These are phyloP conservation scores for Teinopalpus imperialis DNA, from an alignment of 2,888 invertebrate species.

Conservation along the genomic window DNA sequence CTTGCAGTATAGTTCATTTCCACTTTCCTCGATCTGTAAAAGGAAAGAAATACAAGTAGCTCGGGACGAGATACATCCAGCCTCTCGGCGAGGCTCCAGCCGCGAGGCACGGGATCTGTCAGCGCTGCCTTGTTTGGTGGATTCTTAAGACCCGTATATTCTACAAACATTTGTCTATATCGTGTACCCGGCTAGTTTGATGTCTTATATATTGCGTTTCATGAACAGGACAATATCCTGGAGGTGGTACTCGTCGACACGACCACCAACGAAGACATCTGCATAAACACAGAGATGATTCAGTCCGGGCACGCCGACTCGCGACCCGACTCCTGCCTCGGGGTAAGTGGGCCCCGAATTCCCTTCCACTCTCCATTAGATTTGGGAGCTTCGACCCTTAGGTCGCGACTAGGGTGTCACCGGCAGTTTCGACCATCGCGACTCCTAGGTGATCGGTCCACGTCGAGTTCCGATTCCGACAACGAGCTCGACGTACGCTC, in stretches of 20 bases:
- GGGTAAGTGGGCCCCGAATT: conserved; percentile 51
- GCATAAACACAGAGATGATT: conserved; percentile 71
- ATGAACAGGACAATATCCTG: conserved; percentile 46
- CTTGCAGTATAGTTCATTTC: no score
- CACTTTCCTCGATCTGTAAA: no score
- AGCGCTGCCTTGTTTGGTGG: no score
- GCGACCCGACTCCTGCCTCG: conserved; percentile 45
- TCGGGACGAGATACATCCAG: no score
- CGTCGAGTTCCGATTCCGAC: conserved; percentile 21
- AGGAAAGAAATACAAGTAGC: no score
- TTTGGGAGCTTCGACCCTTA: background rate
- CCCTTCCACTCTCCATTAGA: no score
- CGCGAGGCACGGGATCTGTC: no score
- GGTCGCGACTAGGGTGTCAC: background rate
- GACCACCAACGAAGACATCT: conserved; percentile 63
- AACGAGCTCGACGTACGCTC: conserved; percentile 20
- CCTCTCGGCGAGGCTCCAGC: no score
- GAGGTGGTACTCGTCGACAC: conserved; percentile 79
- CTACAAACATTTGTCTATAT: no score
- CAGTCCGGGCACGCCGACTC: conserved; percentile 72
- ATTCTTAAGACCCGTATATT: no score
- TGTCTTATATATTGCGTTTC: no score
- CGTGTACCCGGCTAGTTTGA: no score
- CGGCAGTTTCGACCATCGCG: conserved; percentile 11
- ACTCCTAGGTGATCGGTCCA: conserved; percentile 18